Evolutionary conservation across 2,888 invertebrate genomes (phyloP), one percentile per base, ranked within the genome.

Genomic region (Amorpha juglandis): DNA sequence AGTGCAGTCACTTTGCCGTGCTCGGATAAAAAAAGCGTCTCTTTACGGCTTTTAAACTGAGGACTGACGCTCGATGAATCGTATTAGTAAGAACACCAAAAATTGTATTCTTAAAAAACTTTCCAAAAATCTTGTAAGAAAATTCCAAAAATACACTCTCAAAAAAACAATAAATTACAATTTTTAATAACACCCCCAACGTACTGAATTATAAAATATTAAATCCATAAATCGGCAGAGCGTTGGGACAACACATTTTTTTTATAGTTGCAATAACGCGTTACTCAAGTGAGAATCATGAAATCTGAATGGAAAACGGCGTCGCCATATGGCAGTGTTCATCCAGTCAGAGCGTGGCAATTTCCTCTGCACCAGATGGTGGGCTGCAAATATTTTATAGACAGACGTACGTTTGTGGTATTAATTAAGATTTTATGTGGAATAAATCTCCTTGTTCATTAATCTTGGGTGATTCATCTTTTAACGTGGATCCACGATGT

Each of bases 221-320:
- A 58, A 58, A 58, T 38, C 58, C 33, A 53, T 53, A 53, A 58
- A 42, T 42, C 58, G 6, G 55, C 4, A n/a, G 35, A 33, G 6
- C 35, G 38, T 58, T 4, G 58, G 58, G 58, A 38, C 58, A 65
- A 50, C 62, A 42, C 42, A 51, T 51, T 65, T 65, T 62, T 58
- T 62, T 50, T 48, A 48, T 58, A 63, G 52, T 33, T 27, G 35
- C 62, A 63, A 66, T 63, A 52, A 58, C 42, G 78, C 78, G 78
- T 80, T 80, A 80, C 78, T 80, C 77, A 79, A 78, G 73, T 75
- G 79, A 74, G 79, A 83, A 78, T 84, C 81, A 81, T 81, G 80
- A 80, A 86, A 84, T 84, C 79, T 83, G 80, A 84, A 83, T 83
- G 80, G 81, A 82, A 83, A 84, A 83, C 80, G 82, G 80, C 80